phyloP scores from a whole-genome alignment of 2,797 vertebrate species.

The Perodicticus potto region DNA sequence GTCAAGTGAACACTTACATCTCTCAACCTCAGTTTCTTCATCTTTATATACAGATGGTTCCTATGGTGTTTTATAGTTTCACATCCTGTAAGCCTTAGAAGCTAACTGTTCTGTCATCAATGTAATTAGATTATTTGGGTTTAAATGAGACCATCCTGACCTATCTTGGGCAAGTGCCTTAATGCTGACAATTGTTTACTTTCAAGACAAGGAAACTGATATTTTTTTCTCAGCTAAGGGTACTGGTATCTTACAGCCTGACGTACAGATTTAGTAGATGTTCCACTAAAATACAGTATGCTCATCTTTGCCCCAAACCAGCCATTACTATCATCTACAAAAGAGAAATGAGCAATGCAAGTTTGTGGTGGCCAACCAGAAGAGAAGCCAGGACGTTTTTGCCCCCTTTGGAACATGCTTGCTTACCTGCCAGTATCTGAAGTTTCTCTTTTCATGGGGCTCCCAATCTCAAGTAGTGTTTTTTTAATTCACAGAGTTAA shows the following conservation, averaged over 20 bases:
- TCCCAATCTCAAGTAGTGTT: constrained; percentile 22
- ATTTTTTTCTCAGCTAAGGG: background rate
- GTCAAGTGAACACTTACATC: background rate
- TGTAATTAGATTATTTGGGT: constrained; percentile 21
- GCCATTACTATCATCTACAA: background rate
- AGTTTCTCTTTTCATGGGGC: background rate
- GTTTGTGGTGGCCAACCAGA: background rate
- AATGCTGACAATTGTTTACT: background rate
- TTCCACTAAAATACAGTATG: background rate
- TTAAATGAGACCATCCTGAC: constrained; percentile 4
- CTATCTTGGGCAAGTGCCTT: background rate
- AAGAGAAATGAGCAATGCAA: background rate
- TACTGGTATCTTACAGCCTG: background rate
- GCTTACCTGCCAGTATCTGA: background rate
- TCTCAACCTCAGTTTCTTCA: background rate
- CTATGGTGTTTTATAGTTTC: background rate
- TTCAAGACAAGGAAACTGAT: constrained; percentile 5
- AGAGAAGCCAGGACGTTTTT: background rate
- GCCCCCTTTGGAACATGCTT: background rate
- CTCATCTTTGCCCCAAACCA: background rate
- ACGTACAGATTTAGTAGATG: constrained; percentile 6
- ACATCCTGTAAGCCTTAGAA: background rate
- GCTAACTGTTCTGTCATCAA: constrained; percentile 16
- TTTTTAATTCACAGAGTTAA: constrained; percentile 73
- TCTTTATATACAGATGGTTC: background rate